phyloP scores from a whole-genome alignment of 1,140 invertebrate genomes.

The Hydropsyche tenuis region DNA sequence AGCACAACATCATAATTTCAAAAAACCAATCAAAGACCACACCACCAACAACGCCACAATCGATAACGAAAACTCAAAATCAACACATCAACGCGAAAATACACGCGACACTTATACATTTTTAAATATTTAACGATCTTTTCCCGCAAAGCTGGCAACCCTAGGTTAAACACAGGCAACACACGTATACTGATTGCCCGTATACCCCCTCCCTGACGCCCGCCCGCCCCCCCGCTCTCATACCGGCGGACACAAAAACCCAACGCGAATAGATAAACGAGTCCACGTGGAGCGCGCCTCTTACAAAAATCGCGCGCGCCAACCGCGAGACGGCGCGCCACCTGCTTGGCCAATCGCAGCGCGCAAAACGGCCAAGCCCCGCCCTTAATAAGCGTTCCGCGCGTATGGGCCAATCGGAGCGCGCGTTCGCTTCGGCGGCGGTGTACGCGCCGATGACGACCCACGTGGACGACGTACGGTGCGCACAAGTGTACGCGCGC shows the following conservation, averaged over 20 bases:
- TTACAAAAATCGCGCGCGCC: constrained; percentile 62
- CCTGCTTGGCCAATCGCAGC: constrained; percentile 52
- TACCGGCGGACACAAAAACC: constrained; percentile 51
- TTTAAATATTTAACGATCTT: neutral
- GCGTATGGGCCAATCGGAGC: constrained; percentile 36
- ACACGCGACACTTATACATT: neutral
- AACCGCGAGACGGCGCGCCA: constrained; percentile 52
- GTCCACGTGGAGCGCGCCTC: constrained; percentile 62
- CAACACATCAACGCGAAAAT: neutral
- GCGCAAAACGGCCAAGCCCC: constrained; percentile 58
- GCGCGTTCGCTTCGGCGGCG: constrained; percentile 42
- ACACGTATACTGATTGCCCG: constrained; percentile 64
- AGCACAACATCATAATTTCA: too few species aligned
- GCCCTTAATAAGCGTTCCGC: constrained; percentile 64
- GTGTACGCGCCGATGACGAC: constrained; percentile 30
- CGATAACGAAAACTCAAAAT: constrained; percentile 2
- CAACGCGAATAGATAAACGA: constrained; percentile 64
- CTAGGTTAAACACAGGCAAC: constrained; percentile 39
- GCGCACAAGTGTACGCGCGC: constrained; percentile 64
- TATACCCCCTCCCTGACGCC: constrained; percentile 60
- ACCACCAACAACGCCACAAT: too few species aligned
- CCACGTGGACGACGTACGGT: constrained; percentile 55
- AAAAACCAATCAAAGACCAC: too few species aligned
- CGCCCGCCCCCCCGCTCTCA: constrained; percentile 56
- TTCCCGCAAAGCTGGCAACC: constrained; percentile 27